Conservation (phyloP, 2,797 vertebrate genomes). For the Chromis chromis region DNA sequence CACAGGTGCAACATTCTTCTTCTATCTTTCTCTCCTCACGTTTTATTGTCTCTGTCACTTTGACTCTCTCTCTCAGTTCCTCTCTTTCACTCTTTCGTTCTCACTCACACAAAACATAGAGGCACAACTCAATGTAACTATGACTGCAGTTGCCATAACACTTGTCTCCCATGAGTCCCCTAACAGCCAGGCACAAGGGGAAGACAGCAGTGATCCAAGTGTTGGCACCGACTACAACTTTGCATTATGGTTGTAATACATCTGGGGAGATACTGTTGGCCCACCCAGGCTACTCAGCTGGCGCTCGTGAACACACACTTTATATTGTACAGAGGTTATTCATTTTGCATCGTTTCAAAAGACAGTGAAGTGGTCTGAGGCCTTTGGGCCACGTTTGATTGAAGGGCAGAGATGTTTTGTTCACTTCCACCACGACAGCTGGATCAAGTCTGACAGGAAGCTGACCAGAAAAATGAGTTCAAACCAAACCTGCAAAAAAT, state of each 20-base stretch:
- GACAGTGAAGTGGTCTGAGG: slow-evolving; percentile 26
- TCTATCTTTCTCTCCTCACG: background rate
- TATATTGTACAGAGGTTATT: slow-evolving; percentile 49
- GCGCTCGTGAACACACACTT: slow-evolving; percentile 32
- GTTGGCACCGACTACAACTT: slow-evolving; percentile 59
- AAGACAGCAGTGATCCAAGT: slow-evolving; percentile 72
- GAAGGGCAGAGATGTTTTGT: slow-evolving; percentile 37
- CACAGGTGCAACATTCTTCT: slow-evolving; percentile 17
- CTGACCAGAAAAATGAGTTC: background rate
- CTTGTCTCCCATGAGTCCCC: slow-evolving; percentile 64
- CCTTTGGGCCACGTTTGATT: slow-evolving; percentile 34
- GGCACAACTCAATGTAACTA: slow-evolving; percentile 68
- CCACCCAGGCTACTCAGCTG: slow-evolving; percentile 75
- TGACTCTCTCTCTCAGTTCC: slow-evolving; percentile 21
- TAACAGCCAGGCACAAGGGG: slow-evolving; percentile 60
- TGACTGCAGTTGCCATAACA: slow-evolving; percentile 84
- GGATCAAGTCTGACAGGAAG: background rate
- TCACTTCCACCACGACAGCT: background rate
- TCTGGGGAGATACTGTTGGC: slow-evolving; percentile 65
- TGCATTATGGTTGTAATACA: slow-evolving; percentile 65
- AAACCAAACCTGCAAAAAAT: slow-evolving; percentile 4
- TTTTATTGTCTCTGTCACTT: background rate
- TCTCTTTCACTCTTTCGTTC: slow-evolving; percentile 10
- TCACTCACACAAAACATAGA: slow-evolving; percentile 47
- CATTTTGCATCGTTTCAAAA: slow-evolving; percentile 50